Conservation (phyloP, 2,113 vertebrate species). For the Bubalus kerabau region DNA sequence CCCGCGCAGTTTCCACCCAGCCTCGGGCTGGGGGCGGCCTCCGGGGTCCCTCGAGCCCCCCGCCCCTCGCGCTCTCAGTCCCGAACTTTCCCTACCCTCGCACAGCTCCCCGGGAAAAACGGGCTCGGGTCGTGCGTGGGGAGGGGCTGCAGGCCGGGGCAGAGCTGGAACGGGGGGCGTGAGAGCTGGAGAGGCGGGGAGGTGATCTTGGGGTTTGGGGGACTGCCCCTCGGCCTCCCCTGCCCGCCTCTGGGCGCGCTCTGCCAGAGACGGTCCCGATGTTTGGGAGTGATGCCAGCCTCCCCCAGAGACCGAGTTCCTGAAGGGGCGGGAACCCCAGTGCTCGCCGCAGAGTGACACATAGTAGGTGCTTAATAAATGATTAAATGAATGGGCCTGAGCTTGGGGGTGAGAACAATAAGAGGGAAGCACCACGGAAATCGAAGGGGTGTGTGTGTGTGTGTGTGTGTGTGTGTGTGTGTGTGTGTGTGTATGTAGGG, state of each 20-base stretch:
- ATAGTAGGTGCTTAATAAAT: constrained; percentile 30
- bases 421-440: neutral
- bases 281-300: neutral
- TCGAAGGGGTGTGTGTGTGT: neutral
- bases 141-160: neutral
- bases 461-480: neutral
- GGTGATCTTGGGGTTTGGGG: neutral
- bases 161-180: neutral
- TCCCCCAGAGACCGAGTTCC: neutral
- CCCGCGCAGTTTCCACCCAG: neutral
- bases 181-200: neutral
- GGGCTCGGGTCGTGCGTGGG: neutral
- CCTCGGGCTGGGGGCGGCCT: neutral
- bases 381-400: neutral
- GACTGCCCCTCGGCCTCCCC: neutral
- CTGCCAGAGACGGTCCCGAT: neutral
- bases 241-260: neutral
- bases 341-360: neutral
- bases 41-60: neutral
- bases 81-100: neutral
- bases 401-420: neutral
- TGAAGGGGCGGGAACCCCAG: neutral
- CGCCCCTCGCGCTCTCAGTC: neutral
- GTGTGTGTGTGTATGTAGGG: neutral
- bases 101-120: neutral